These are phyloP conservation scores for Drosophila nigrodunni DNA, from an alignment of 1,140 invertebrate species.

Conservation along the genomic window DNA sequence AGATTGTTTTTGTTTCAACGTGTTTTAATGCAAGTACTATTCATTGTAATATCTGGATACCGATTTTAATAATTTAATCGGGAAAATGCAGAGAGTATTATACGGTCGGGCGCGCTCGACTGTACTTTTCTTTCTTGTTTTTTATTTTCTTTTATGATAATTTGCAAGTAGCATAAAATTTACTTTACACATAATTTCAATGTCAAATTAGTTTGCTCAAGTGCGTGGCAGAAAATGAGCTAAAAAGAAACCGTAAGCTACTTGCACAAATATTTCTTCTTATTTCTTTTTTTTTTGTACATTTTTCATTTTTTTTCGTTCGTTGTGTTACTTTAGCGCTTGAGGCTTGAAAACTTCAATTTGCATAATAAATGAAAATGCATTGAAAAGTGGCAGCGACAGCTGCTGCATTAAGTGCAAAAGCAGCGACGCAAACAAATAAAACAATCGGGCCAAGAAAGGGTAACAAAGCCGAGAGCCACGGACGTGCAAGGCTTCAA, in stretches of 20 bases:
- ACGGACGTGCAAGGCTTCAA: slow-evolving; percentile 40
- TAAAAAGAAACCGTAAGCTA: slow-evolving; percentile 12
- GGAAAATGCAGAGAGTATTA: no score
- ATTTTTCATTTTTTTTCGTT: slow-evolving; percentile 13
- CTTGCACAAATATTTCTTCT: slow-evolving; percentile 32
- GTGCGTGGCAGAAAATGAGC: not conserved
- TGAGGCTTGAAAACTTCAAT: slow-evolving; percentile 70
- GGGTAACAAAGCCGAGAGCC: slow-evolving; percentile 20
- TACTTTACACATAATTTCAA: slow-evolving; percentile 72
- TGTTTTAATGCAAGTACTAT: no score
- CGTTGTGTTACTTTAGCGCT: slow-evolving; percentile 24
- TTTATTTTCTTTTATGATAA: slow-evolving; percentile 57
- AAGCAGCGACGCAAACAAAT: slow-evolving; percentile 45
- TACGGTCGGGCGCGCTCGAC: no score
- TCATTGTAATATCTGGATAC: no score
- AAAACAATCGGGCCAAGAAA: slow-evolving; percentile 43
- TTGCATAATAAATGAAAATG: slow-evolving; percentile 83
- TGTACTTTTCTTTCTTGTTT: no score
- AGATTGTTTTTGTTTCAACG: no score
- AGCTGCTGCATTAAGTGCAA: slow-evolving; percentile 49
- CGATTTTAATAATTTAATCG: no score
- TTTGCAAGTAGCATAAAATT: slow-evolving; percentile 51
- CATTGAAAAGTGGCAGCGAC: slow-evolving; percentile 75
- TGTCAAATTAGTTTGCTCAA: slow-evolving; percentile 73
- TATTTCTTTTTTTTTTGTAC: slow-evolving; percentile 3